Base-by-base conservation (phyloP, 2,113 vertebrate species). In the Alaudala cheleensis region DNA sequence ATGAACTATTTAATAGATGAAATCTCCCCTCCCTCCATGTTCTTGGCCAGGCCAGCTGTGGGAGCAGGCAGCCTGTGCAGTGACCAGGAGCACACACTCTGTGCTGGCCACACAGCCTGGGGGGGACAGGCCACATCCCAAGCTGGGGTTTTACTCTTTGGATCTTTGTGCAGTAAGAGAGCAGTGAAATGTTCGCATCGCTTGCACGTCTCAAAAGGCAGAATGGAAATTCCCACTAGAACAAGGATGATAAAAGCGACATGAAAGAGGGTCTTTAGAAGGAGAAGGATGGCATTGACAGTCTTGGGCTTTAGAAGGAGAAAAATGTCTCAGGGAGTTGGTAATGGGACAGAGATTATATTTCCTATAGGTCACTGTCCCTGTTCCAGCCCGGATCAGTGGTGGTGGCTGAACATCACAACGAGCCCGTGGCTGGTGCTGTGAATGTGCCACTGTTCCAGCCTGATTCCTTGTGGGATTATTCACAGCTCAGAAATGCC, bases 401-500 rank as follows among this genome's bases (percentile, higher is more conserved):
- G 22, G 86, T 40, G 67, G 86, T 51, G 71, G 89, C 56, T 51
- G 94, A 62, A 77, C 83, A 93, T 64, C 74, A 33, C 23, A 65
- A 76, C 1, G 20, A 78, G 84, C 83, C 94, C 18, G 77, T 15
- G 45, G 90, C 84, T 37, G 83, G 39, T 78, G 1, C 39, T 92
- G 74, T 97, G 88, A 97, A 97, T 94, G 86, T 92, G 51, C 85
- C 45, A 96, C 94, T 97, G 97, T 97, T 95, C 86, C 29, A 5
- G 53, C 70, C 92, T 54, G 4, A 73, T 92, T 95, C 92, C 72
- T 88, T 60, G 67, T 31, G 67, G 74, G 93, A 96, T 92, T 95
- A 94, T 95, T 95, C 95, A 97, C 88, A 65, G 93, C 96, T 95
- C 92, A 96, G 60, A 95, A 96, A 97, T 97, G 95, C 92, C 74